Conservation (phyloP, 2,113 vertebrate species). For the Chrysemys picta region DNA sequence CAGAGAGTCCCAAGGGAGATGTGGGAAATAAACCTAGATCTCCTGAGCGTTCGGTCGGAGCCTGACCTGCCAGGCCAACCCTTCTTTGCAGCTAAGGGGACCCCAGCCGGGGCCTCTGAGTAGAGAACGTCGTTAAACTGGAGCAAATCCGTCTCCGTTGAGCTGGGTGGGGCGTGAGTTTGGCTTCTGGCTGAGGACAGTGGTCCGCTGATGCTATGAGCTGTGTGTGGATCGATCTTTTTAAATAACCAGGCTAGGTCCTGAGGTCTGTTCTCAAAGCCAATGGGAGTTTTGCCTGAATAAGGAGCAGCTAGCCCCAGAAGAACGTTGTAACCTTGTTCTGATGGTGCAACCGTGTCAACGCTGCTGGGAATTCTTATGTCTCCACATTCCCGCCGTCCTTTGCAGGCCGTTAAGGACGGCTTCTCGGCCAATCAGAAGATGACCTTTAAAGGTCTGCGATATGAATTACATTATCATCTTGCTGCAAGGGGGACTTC, state of each 20-base stretch:
- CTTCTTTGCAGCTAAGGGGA: neutral
- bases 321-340: neutral
- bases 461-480: slow-evolving; percentile 60
- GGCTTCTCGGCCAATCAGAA: neutral
- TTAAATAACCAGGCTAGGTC: neutral
- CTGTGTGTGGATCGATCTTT: neutral
- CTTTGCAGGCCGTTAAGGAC: neutral
- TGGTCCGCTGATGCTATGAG: neutral
- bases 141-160: neutral
- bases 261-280: neutral
- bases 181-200: neutral
- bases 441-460: slow-evolving; percentile 73
- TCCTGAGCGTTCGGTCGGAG: neutral
- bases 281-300: neutral
- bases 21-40: neutral
- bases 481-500: slow-evolving; percentile 38
- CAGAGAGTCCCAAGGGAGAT: neutral
- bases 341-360: neutral
- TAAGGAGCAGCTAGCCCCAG: neutral
- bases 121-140: neutral
- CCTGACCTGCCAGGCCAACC: neutral
- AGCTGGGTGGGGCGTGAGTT: no score
- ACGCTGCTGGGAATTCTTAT: neutral
- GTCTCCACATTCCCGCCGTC: neutral
- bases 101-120: neutral